Base-by-base conservation (phyloP, 2,113 vertebrate genomes). In the Porphyrio hochstetteri region DNA sequence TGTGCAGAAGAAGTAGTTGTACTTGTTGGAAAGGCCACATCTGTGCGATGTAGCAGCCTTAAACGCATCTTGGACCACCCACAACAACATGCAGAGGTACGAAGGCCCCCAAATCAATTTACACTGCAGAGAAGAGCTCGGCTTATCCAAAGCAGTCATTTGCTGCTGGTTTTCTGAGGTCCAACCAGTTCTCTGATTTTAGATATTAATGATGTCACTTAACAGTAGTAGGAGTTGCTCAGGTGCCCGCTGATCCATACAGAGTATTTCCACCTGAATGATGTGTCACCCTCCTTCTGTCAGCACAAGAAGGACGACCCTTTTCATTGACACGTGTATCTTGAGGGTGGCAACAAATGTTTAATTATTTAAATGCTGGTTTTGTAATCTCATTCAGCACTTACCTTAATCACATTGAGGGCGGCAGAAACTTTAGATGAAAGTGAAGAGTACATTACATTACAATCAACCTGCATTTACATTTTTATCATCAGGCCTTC, bases 261-360 rank as follows among this genome's bases (percentile, higher is more conserved):
- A 57, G 38, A 61, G 2, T 25, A 38, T 40, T 64, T 88, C 18
- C 70, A 64, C 29, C 48, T 27, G 28, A 76, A 17, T 31, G 53
- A 38, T 27, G 28, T 0, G 1, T 72, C 13, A 4, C 46, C 3
- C 0, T 64, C 69, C 67, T 61, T 53, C n/a, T 57, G 23, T 36
- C 64, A 56, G 69, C n/a, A 40, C 29, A 15, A 35, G 25, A 38
- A 35, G 50, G 46, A 52, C 38, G 42, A 38, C 27, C 4, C 50
- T 90, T 77, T 56, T 46, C 40, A 36, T 13, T 33, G 24, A 53
- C 13, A 5, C 5, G 4, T 48, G 18, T 56, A 24, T 55, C 46
- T 72, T 67, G 64, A 83, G 61, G 68, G 55, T 57, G 25, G 67
- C 31, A 80, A 48, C 24, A 78, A 38, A 74, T 88, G 16, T 90